These are phyloP conservation scores for Adrianichthys oophorus DNA, from an alignment of 2,797 vertebrate genomes.

Conservation along the genomic window DNA sequence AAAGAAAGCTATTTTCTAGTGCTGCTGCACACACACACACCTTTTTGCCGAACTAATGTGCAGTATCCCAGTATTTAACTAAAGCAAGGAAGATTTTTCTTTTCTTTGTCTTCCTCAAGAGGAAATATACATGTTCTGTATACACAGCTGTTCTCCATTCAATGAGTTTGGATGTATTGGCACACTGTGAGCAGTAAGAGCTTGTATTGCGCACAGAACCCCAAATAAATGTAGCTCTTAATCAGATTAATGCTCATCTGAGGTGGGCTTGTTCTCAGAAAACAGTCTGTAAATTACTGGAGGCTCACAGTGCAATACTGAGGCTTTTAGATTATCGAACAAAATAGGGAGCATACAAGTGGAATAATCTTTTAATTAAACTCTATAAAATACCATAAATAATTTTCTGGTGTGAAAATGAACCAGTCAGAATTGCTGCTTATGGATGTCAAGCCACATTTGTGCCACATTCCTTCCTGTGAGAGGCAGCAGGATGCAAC, in stretches of 20 bases:
- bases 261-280: conserved; percentile 51
- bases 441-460: conserved; percentile 30
- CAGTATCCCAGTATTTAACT: conserved; percentile 48
- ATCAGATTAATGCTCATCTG: conserved; percentile 72
- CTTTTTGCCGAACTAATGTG: neutral
- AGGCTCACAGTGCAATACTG: conserved; percentile 13
- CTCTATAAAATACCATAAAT: no score
- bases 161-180: conserved; percentile 39
- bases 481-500: conserved; percentile 74
- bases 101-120: conserved; percentile 11
- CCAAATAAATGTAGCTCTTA: conserved; percentile 72
- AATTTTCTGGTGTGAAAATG: neutral
- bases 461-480: conserved; percentile 74
- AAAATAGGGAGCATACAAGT: no score
- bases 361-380: no score
- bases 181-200: conserved; percentile 55
- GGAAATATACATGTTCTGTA: conserved; percentile 64
- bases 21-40: conserved; percentile 3
- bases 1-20: conserved; percentile 9
- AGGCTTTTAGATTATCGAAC: no score
- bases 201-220: conserved; percentile 61
- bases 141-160: conserved; percentile 76
- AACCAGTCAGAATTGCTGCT: conserved; percentile 5
- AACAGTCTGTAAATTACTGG: conserved; percentile 44
- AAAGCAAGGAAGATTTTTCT: conserved; percentile 25